Evolutionary conservation across 2,888 invertebrate species (phyloP), one percentile per base, ranked within the genome.

Genomic region (Salpingus planirostris): DNA sequence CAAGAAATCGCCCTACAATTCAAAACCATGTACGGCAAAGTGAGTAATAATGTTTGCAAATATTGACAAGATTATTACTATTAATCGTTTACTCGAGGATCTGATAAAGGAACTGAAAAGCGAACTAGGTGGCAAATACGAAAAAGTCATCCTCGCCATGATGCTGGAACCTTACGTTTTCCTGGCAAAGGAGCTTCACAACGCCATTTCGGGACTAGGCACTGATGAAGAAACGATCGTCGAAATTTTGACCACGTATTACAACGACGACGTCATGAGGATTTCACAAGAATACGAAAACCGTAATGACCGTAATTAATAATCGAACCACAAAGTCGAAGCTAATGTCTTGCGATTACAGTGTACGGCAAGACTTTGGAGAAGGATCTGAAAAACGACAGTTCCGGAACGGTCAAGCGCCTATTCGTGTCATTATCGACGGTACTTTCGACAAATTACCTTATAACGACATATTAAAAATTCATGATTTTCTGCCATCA

Each of bases 351-450:
- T n/a, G n/a, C n/a, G 11, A 11, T 11, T 15, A 21, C 62, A 92
- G 91, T 88, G 59, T 91, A 79, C 55, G 79, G 80, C 30, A 76
- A 71, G 31, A 73, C 80, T 21, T 68, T 93, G 47, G 92, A 93
- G 56, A 76, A 80, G 29, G 91, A 91, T 57, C 67, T 93, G 21
- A 76, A 76, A 44, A 77, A 80, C 27, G 96, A 96, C 60, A 91
- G 92, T 2, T 90, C 91, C 21, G 95, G 95, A 11, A 82, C 82
- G 58, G 90, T 95, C 66, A 84, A 87, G 63, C 74, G 90, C 35
- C 70, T 96, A 18, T 74, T 96, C 61, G 81, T 91, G 12, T 88
- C 92, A 15, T 61, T 91, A 21, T 80, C 81, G 47, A 79, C 80
- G 59, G 63, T 62, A 49, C n/a, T n/a, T n/a, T n/a, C 56, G 60